Evolutionary conservation across 2,797 vertebrate species (phyloP).

Genomic region (Enteromius treurensis): DNA sequence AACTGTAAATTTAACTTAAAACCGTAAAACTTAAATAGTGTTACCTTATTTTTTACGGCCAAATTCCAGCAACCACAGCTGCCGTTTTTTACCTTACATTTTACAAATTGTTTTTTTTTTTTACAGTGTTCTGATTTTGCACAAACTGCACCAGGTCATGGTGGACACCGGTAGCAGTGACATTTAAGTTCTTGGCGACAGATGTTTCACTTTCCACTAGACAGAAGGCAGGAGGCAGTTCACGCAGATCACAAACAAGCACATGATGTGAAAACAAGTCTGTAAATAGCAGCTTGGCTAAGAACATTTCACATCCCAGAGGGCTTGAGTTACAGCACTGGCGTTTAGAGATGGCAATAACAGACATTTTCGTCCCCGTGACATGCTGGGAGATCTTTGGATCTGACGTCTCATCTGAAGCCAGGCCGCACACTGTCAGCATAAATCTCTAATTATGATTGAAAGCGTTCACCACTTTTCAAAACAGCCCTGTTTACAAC

Average conservation of each 20-base stretch:
- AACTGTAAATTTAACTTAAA: too few relatives aligned
- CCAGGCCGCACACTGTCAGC: background rate
- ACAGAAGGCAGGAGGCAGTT: background rate
- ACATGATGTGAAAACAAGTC: slow-evolving; percentile 75
- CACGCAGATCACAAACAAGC: slow-evolving; percentile 56
- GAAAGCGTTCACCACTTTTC: background rate
- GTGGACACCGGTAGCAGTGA: background rate
- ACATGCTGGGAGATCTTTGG: slow-evolving; percentile 25
- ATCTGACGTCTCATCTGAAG: slow-evolving; percentile 1
- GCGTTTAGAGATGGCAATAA: slow-evolving; percentile 53
- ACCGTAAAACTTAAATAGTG: too few relatives aligned
- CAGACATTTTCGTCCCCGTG: slow-evolving; percentile 32
- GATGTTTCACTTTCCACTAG: slow-evolving; percentile 35
- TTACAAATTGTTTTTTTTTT: too few relatives aligned
- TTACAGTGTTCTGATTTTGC: background rate
- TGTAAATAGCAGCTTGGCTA: slow-evolving; percentile 71
- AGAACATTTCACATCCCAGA: slow-evolving; percentile 48
- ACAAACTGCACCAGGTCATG: background rate
- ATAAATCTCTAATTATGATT: slow-evolving; percentile 15
- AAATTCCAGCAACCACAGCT: too few relatives aligned
- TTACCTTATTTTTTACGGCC: too few relatives aligned
- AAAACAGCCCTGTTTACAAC: slow-evolving; percentile 1
- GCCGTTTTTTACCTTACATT: too few relatives aligned
- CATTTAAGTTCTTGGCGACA: background rate
- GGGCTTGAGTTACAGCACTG: slow-evolving; percentile 66